Base-by-base conservation (phyloP, 2,888 invertebrate genomes). In the Cosmorhoe ocellata region DNA sequence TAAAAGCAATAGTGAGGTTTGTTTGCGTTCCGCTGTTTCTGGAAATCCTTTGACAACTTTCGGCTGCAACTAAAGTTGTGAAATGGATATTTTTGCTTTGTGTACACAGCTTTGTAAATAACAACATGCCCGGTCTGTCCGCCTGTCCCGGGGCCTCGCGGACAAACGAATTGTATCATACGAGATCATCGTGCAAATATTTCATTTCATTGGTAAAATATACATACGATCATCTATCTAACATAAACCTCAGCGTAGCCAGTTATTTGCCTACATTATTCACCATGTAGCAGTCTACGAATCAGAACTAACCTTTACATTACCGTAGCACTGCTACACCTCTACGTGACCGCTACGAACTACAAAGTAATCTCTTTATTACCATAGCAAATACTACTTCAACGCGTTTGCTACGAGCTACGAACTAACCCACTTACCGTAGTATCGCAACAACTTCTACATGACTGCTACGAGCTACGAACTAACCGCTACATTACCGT, bases 41-140 rank as follows among this genome's bases (percentile, higher is more conserved):
- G 18, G 18, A 38, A 42, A 31, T 34, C 34, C 39, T 48, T 43
- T 52, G 47, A 52, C 43, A 34, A 33, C 24, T 24, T 42, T 11
- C 42, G 31, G 44, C 11, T 44, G 47, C 39, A 48, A 26, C n/a
- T 24, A 7, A 24, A 24, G 24, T 44, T 34, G 12, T 13, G 33
- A 37, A 32, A 39, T 39, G 37, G 13, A 41, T 30, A 51, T 44
- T 40, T 50, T 14, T 9, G 24, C 14, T 39, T 50, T 37, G 27
- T 41, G 14, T 37, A 31, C 27, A 22, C 14, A 13, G 27, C 37
- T 44, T 41, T 45, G 22, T 41, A 34, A 38, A 45, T 38, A 45
- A 14, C 31, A 9, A 26, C 24, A 10, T 33, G 27, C 10, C 12
- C 28, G 0, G 38, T 18, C 18, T 31, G 24, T 38, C 14, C n/a